Evolutionary conservation across 2,888 invertebrate genomes (phyloP).

Genomic region (Thera britannica): DNA sequence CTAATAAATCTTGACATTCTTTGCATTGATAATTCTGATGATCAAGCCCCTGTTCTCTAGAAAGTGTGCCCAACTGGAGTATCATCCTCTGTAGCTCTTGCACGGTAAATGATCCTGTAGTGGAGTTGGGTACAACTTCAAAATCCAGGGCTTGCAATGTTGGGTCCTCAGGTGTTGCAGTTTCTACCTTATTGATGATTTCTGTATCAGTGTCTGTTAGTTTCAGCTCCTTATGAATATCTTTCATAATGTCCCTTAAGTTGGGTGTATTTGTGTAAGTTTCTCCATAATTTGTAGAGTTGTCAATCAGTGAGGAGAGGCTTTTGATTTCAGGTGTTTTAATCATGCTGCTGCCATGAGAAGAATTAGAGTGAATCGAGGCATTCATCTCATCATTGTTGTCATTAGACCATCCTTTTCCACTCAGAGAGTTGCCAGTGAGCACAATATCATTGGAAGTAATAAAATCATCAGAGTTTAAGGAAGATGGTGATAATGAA

Average conservation of each 20-base stretch:
- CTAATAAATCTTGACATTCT: slow-evolving; percentile 85
- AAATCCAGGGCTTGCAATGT: slow-evolving; percentile 81
- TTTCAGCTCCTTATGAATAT: slow-evolving; percentile 74
- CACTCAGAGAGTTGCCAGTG: slow-evolving; percentile 87
- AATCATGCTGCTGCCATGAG: slow-evolving; percentile 78
- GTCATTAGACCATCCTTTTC: slow-evolving; percentile 87
- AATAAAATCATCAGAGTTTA: slow-evolving; percentile 68
- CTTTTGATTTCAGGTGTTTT: slow-evolving; percentile 82
- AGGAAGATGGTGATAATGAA: slow-evolving; percentile 62
- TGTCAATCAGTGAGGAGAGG: slow-evolving; percentile 73
- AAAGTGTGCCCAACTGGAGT: slow-evolving; percentile 87
- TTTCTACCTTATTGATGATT: slow-evolving; percentile 59
- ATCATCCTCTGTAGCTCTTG: slow-evolving; percentile 86
- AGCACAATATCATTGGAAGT: slow-evolving; percentile 62
- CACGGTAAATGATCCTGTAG: slow-evolving; percentile 81
- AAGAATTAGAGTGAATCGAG: slow-evolving; percentile 80
- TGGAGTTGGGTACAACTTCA: slow-evolving; percentile 83
- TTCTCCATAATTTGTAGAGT: slow-evolving; percentile 67
- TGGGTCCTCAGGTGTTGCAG: slow-evolving; percentile 69
- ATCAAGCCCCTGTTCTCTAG: slow-evolving; percentile 93
- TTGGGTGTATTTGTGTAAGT: slow-evolving; percentile 71
- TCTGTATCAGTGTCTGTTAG: slow-evolving; percentile 66
- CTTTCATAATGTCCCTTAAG: slow-evolving; percentile 86
- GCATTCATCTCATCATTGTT: slow-evolving; percentile 82
- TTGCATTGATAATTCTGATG: slow-evolving; percentile 94